Evolutionary conservation across 2,113 vertebrate species (phyloP), one percentile per base, ranked within the genome.

Genomic region (Cheilinus undulatus): DNA sequence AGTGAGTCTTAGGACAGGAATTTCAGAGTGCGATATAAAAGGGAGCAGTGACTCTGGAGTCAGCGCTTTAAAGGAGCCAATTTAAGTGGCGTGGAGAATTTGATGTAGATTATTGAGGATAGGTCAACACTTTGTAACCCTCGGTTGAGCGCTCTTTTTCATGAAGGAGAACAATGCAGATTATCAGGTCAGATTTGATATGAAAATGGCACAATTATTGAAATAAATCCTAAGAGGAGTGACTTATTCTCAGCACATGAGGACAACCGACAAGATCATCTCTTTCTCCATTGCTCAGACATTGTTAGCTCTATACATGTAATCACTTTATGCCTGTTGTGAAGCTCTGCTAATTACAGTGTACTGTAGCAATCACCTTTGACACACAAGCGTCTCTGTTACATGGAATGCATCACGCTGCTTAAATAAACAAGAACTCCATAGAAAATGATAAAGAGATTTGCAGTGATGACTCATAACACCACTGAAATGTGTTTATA

Each of bases 21-120:
- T 81, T 86, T 90, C 64, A 78, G 85, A 87, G 73, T 56, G 69
- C 43, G 75, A 88, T 82, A 76, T 83, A 84, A 85, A 81, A 84
- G 23, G 51, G 66, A 69, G 76, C 63, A 72, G 65, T 80, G 78
- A 78, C 71, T 90, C 78, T 62, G 34, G 49, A 80, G 78, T 86
- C 82, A 69, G 77, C 9, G 40, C 72, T 77, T 82, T 88, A 78
- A 84, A 71, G 50, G 50, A 76, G 60, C 58, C 54, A 53, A 54
- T 88, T 89, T 49, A 83, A 87, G 74, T 27, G 76, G 60, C 15
- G 22, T 52, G 59, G 45, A 72, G 24, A 77, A 73, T 87, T 76
- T 73, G 64, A 79, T 77, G 65, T 51, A 64, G 73, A 85, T 72
- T 74, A 71, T 68, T 65, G 66, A 85, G 59, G 62, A 82, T 40